Base-by-base conservation (phyloP, 2,797 vertebrate species). In the Gymnodraco acuticeps region DNA sequence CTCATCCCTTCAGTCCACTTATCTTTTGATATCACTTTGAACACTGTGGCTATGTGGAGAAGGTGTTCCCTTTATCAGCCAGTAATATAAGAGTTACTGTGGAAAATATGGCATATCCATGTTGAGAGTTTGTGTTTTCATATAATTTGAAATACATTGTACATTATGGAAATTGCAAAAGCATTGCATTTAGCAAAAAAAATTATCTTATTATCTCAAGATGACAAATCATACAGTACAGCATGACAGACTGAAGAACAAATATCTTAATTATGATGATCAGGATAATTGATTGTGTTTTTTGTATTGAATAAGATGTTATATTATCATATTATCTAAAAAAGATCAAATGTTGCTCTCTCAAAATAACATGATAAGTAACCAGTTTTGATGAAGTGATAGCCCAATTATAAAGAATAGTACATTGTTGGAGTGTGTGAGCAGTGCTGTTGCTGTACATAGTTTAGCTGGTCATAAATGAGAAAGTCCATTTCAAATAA, bases 1-100 rank as follows among this genome's bases (percentile, higher is more conserved):
- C 58, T 70, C 48, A 72, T 67, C 53, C 60, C 41, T 46, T 70
- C 16, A 61, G 66, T 59, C 67, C 65, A 74, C 71, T 80, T 70
- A 81, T 79, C 77, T 70, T 48, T 19, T 47, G 3, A 61, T 70
- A 68, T 80, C 31, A 58, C 8, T 38, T 70, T 3, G 3, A 75
- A 56, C 64, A 69, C 69, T 20, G 19, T 47, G 61, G 43, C 72
- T 81, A 73, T 85, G 20, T 56, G 51, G 12, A 23, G 16, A 73
- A 75, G 1, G 16, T 77, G 73, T 67, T 6, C 20, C 0, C 20
- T 9, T 13, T 33, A 64, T 82, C 64, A 67, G 45, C 70, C 51
- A 51, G 27, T 9, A 68, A 60, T 59, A 55, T 38, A 53, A 48
- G 10, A 62, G 50, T 58, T 69, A 17, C 20, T 60, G 55, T 45